Conservation (phyloP, 2,888 invertebrate genomes). For the Scelioninae gen. 2 region DNA sequence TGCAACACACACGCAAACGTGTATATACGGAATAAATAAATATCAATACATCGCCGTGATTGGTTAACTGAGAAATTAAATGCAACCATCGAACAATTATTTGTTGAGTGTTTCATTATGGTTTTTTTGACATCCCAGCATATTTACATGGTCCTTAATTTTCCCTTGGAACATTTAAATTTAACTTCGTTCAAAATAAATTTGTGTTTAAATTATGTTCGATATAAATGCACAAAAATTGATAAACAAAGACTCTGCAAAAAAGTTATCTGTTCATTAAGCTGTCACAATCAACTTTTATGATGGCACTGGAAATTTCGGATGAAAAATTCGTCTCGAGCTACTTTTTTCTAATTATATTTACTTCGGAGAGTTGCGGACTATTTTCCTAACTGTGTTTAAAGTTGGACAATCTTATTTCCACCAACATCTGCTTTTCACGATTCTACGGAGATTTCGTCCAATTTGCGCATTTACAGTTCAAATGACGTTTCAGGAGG, state of each 20-base stretch:
- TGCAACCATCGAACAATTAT: neutral
- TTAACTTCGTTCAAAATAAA: too few relatives aligned
- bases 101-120: too few relatives aligned
- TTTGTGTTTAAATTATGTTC: too few relatives aligned
- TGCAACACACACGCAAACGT: too few relatives aligned
- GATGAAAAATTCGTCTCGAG: neutral
- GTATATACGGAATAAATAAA: neutral
- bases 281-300: too few relatives aligned
- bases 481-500: conserved; percentile 22
- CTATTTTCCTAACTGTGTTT: conserved; percentile 13
- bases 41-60: neutral
- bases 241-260: too few relatives aligned
- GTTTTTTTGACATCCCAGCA: too few relatives aligned
- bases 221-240: too few relatives aligned
- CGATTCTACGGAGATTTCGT: conserved; percentile 1
- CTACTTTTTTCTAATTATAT: conserved; percentile 24
- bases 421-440: conserved; percentile 13
- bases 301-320: neutral
- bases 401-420: conserved; percentile 13
- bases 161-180: too few relatives aligned
- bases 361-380: too few relatives aligned
- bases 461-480: conserved; percentile 26
- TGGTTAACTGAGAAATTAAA: conserved; percentile 2
- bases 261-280: too few relatives aligned
- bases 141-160: neutral